These are phyloP conservation scores for Pholis gunnellus DNA, from an alignment of 2,113 vertebrate genomes.

Conservation along the genomic window DNA sequence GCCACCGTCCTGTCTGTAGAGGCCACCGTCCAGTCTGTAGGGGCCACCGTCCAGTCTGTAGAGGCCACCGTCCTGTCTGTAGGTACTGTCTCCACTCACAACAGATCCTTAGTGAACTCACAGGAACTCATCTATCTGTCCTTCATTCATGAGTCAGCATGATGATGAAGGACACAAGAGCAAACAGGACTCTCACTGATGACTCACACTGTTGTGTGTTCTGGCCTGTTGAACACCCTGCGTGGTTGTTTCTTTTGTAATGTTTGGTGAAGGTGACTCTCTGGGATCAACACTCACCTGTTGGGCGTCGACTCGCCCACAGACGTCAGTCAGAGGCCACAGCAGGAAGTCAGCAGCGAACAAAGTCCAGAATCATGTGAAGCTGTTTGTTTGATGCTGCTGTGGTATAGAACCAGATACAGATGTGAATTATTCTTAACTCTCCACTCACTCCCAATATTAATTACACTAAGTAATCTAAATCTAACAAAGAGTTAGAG, in stretches of 20 bases:
- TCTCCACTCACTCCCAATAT: too few species aligned
- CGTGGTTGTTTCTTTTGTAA: constrained; percentile 35
- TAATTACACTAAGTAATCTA: too few species aligned
- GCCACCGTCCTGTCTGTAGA: too few species aligned
- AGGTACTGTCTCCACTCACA: too few species aligned
- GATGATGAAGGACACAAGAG: not conserved
- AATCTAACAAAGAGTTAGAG: not conserved
- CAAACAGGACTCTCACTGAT: constrained; percentile 16
- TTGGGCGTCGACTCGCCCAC: not conserved
- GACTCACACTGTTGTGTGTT: constrained; percentile 38
- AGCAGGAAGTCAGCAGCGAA: not conserved
- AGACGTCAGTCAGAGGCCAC: not conserved
- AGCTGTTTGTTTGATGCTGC: not conserved
- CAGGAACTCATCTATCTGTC: not conserved
- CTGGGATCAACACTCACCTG: constrained; percentile 25
- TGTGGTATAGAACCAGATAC: too few species aligned
- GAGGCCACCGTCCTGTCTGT: not conserved
- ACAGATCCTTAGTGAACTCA: too few species aligned
- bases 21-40: too few species aligned
- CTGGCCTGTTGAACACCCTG: constrained; percentile 7
- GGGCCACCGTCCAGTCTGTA: too few species aligned
- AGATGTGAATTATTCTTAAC: too few species aligned
- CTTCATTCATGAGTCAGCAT: not conserved
- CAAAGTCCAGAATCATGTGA: not conserved
- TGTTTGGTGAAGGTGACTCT: constrained; percentile 33